Conservation (phyloP, 1,140 invertebrate genomes). For the Drosophila mojavensis region DNA sequence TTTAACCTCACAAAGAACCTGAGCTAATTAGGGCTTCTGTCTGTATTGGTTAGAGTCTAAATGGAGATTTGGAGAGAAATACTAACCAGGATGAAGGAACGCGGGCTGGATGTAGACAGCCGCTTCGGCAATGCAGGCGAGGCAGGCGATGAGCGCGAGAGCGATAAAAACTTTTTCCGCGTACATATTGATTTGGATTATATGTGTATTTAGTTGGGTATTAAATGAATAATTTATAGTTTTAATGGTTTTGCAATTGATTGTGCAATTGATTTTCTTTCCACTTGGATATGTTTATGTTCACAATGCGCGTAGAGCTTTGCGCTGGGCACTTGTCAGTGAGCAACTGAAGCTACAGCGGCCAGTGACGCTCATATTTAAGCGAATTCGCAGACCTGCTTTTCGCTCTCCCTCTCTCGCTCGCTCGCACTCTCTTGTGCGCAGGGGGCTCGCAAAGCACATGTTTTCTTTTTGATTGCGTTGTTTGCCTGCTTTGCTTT, state of each 20-base stretch:
- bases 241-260: constrained; percentile 1
- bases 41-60: no score
- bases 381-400: constrained; percentile 18
- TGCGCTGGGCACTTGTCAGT: constrained; percentile 57
- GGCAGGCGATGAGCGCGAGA: constrained; percentile 55
- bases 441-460: constrained; percentile 44
- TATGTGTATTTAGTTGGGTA: not conserved
- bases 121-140: constrained; percentile 60
- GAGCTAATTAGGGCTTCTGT: not conserved
- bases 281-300: constrained; percentile 17
- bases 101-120: constrained; percentile 76
- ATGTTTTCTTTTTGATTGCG: constrained; percentile 65
- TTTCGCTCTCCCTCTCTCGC: constrained; percentile 1
- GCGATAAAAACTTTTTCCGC: constrained; percentile 68
- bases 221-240: not conserved
- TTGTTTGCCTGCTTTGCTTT: constrained; percentile 36
- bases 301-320: constrained; percentile 47
- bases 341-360: constrained; percentile 62
- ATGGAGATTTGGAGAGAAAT: constrained; percentile 15
- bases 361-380: constrained; percentile 67
- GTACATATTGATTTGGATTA: constrained; percentile 60
- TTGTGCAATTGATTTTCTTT: constrained; percentile 27
- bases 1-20: not conserved
- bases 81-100: constrained; percentile 75
- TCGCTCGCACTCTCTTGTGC: constrained; percentile 1